phyloP scores from a whole-genome alignment of 2,888 invertebrate genomes.

The Glyphotaelius pellucidus region DNA sequence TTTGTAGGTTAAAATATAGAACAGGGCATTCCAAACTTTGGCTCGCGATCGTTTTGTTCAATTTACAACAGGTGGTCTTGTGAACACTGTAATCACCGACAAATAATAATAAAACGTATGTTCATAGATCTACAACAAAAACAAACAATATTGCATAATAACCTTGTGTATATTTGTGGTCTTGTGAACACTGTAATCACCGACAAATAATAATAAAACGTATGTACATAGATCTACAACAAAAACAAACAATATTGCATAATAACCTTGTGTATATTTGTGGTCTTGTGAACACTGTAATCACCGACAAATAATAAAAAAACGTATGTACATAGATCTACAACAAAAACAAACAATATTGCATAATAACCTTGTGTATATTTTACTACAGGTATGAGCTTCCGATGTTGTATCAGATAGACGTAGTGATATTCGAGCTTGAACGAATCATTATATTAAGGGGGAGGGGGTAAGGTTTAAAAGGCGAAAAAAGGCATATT shows the following conservation, averaged over 20 bases:
- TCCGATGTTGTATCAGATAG: background rate
- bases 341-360: background rate
- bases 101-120: background rate
- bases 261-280: no score
- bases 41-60: background rate
- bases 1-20: background rate
- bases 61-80: background rate
- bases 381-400: background rate
- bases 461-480: no score
- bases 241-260: background rate
- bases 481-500: no score
- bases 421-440: background rate
- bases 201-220: no score
- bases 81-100: background rate
- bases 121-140: no score
- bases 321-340: no score
- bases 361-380: background rate
- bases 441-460: background rate
- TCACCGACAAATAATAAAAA: no score
- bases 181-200: no score
- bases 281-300: no score
- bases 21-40: background rate
- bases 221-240: no score
- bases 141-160: background rate
- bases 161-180: no score